Base-by-base conservation (phyloP, 2,888 invertebrate genomes). In the Hemicrepidius hirtus region DNA sequence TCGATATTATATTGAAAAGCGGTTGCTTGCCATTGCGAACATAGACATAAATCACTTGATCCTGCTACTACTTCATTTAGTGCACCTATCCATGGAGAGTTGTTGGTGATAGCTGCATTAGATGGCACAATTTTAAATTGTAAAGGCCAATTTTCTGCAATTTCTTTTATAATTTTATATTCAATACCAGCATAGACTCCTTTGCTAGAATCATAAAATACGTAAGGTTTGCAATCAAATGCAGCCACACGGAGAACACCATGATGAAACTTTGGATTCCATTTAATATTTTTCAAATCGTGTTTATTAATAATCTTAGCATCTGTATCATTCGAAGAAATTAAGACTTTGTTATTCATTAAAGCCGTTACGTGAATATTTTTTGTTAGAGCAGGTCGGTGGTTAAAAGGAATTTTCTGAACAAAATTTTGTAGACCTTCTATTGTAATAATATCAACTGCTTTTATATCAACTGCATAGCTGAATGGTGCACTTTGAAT, bases 121-220 rank as follows among this genome's bases (percentile, higher is more conserved):
- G n/a, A n/a, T n/a, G n/a, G n/a, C n/a, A n/a, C n/a, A 49, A 49
- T 21, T 21, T 0, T 21, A 55, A 68, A 66, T 16, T 55, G 24
- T 18, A 69, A 6, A 7, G 62, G 62, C 62, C 50, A 69, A 4
- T 50, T 10, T 6, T 16, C 20, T 10, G 59, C 50, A 7, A 63
- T 9, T 12, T 69, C 59, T 35, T 69, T 44, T 9, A 67, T 9
- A 3, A 67, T 57, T 18, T 16, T 13, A 24, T 55, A 67, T 24
- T 67, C 67, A 5, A 67, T 53, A 5, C 67, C 67, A 37, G 57
- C 67, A 24, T 57, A 57, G 5, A 55, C 16, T n/a, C 16, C 35
- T 18, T 12, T 32, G 3, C 0, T 4, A 35, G 28, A 16, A 35
- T 55, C 16, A 32, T 28, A 32, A 3, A 35, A 16, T 21, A 55